Evolutionary conservation across 2,113 vertebrate species (phyloP), one percentile per base, ranked within the genome.

Genomic region (Fulmarus glacialis): DNA sequence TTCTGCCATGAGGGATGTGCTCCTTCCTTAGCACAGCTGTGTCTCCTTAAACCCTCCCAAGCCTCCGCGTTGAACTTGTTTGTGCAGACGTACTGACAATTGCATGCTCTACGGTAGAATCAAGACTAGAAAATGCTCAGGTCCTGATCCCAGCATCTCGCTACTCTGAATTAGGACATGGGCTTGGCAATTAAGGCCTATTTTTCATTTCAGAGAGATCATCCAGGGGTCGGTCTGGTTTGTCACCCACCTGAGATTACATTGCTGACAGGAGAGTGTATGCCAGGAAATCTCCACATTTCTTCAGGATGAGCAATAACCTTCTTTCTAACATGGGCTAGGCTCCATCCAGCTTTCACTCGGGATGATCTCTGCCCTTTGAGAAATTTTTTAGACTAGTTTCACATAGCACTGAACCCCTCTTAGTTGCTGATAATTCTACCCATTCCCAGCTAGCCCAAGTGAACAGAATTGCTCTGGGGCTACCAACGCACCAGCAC

Each of bases 101-200:
- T 16, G 22, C 30, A 3, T 0, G 0, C 23, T 75, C 45, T 38
- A 4, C 0, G 0, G 38, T n/a, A n/a, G 18, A 79, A 52, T 45
- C 5, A 38, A 48, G 8, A 10, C 4, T 45, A 40, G 68, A 67
- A 91, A 91, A 53, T 0, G 0, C 45, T 86, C 42, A 3, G 38
- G 40, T 58, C 22, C 48, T 15, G 43, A 56, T 75, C 87, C 83
- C 29, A 45, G 0, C n/a, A 47, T 71, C 67, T 83, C 59, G 22
- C 40, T n/a, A 2, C 18, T 50, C 56, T 13, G 22, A 45, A 62
- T 21, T 40, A 66, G 62, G 60, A 80, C 36, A 17, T 0, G 1
- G 30, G 8, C 8, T 81, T 66, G 71, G 88, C 67, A 77, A 5
- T 30, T 17, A 48, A 68, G 8, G 24, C 36, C 79, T 66, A 60